These are phyloP conservation scores for Melanotaenia nigrans DNA, from an alignment of 2,797 vertebrate species.

Conservation along the genomic window DNA sequence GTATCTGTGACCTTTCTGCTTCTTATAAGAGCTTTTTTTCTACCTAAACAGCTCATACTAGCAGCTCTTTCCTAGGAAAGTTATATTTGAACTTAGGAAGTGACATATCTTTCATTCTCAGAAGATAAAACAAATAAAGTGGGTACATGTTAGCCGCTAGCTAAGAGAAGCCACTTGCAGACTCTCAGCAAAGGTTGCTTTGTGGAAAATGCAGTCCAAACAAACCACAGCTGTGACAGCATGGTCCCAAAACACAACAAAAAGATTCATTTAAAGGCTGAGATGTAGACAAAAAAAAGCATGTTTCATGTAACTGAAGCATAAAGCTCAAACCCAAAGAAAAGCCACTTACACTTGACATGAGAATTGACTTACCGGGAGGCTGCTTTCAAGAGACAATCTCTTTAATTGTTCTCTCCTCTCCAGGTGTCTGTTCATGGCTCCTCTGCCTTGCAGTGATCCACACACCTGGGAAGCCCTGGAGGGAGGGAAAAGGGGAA, in stretches of 20 bases:
- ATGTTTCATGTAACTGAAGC: background rate
- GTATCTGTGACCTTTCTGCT: background rate
- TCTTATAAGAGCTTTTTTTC: background rate
- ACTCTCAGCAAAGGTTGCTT: constrained; percentile 3
- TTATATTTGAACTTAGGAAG: constrained; percentile 36
- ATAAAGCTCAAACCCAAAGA: background rate
- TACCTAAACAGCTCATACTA: constrained; percentile 10
- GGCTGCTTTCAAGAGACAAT: constrained; percentile 84
- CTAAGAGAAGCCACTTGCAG: background rate
- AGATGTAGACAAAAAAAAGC: background rate
- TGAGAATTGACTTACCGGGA: constrained; percentile 84
- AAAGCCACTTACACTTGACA: background rate
- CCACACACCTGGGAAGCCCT: constrained; percentile 78
- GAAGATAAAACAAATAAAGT: constrained; percentile 22
- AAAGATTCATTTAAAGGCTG: background rate
- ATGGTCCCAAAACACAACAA: background rate
- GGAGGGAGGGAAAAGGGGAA: constrained; percentile 41
- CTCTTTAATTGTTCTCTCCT: constrained; percentile 85
- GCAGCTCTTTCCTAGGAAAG: constrained; percentile 32
- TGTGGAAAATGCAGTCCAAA: constrained; percentile 25
- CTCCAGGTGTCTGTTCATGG: constrained; percentile 82
- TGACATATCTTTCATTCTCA: constrained; percentile 23
- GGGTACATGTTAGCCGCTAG: background rate
- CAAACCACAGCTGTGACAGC: constrained; percentile 9
- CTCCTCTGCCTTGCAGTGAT: constrained; percentile 75